phyloP scores from a whole-genome alignment of 2,797 vertebrate genomes.

The Sebastes goodei region DNA sequence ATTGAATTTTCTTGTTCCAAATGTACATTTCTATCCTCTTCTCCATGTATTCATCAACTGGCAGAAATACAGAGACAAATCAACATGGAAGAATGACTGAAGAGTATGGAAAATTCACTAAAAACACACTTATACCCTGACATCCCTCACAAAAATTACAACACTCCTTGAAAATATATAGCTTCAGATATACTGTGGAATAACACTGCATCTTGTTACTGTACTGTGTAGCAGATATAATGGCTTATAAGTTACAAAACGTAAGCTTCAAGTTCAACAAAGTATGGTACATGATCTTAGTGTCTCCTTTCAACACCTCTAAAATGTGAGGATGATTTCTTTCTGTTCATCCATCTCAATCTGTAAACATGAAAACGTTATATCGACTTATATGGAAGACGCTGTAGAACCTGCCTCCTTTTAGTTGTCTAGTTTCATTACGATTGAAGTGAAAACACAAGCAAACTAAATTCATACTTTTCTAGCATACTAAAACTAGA shows the following conservation, averaged over 20 bases:
- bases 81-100: neutral
- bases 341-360: neutral
- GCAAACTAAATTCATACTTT: neutral
- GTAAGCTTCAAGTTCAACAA: slow-evolving; percentile 18
- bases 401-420: neutral
- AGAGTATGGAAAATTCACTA: neutral
- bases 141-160: slow-evolving; percentile 45
- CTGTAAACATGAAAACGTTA: slow-evolving; percentile 35
- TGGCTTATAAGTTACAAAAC: slow-evolving; percentile 49
- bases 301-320: neutral
- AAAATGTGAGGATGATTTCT: neutral
- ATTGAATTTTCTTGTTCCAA: neutral
- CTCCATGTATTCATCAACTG: neutral
- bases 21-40: slow-evolving; percentile 20
- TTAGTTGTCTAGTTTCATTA: neutral
- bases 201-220: slow-evolving; percentile 47
- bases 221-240: slow-evolving; percentile 41
- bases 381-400: slow-evolving; percentile 27
- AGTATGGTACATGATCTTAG: slow-evolving; percentile 1
- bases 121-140: slow-evolving; percentile 30
- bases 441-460: slow-evolving; percentile 16
- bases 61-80: neutral
- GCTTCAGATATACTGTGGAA: slow-evolving; percentile 48
- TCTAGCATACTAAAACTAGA: neutral
- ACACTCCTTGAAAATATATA: slow-evolving; percentile 56